A percentile compares a stretch with the other conserved stretches of the same genome.
phyloP scores from a whole-genome alignment of 2,797 vertebrate genomes.

The Microhierax caerulescens region DNA sequence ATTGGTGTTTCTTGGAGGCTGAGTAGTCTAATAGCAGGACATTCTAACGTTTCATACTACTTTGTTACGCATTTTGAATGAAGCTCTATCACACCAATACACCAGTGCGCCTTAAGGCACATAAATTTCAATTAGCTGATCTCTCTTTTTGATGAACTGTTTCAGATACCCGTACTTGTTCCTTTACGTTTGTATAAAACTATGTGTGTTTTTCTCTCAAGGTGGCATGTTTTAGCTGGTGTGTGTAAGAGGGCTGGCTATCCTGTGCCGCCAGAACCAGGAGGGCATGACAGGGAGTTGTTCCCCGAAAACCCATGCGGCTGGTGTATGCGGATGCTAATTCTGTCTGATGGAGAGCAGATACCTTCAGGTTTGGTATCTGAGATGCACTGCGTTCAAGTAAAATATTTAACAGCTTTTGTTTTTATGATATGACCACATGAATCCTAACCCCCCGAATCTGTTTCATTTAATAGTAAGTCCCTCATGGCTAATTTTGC shows the following conservation, averaged over 20 bases:
- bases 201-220: rapidly evolving
- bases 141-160: background rate
- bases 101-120: background rate
- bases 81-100: background rate
- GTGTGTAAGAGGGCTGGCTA: background rate
- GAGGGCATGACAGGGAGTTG: rapidly evolving
- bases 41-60: background rate
- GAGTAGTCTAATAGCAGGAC: background rate
- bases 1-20: background rate
- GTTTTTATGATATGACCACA: background rate
- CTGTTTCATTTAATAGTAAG: background rate
- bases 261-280: background rate
- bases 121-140: background rate
- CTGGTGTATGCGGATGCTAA: rapidly evolving
- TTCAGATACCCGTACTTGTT: rapidly evolving
- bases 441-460: background rate
- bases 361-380: rapidly evolving
- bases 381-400: background rate
- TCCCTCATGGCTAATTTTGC: conserved; percentile 49
- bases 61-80: background rate
- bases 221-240: background rate
- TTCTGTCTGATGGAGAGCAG: background rate
- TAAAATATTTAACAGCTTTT: background rate
- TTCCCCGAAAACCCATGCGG: rapidly evolving
- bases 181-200: rapidly evolving